Evolutionary conservation across 2,113 vertebrate species (phyloP), one percentile per base, ranked within the genome.

Genomic region (Choloepus hoffmanni): DNA sequence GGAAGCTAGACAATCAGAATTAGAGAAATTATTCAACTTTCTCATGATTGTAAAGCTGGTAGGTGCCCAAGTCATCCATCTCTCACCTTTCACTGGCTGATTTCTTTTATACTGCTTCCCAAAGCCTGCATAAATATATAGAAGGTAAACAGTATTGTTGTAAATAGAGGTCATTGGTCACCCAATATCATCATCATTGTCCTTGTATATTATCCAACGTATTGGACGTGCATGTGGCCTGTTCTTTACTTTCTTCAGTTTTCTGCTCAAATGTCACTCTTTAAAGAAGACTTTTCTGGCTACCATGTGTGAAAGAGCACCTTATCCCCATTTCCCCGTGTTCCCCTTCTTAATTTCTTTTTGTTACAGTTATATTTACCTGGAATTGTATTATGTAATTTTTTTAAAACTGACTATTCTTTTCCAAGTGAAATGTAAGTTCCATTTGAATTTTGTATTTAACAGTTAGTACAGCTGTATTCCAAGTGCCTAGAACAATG

Each of bases 21-120:
- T 45, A 78, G 62, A 84, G 55, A 70, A 45, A 30, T 43, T 70
- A 67, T 67, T 81, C 91, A 81, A n/a, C n/a, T 85, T 94, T 73
- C 33, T 45, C 18, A 24, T 18, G 43, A 7, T 73, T 40, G 48
- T 68, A 62, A 91, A 91, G 45, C 24, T 76, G 8, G 33, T 33
- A 11, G 16, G 40, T 33, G 1, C 23, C n/a, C 12, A 15, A 30
- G 19, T n/a, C 10, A 18, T 19, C 16, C 45, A 60, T 45, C 18
- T 10, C 8, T 95, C 28, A 55, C 48, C 40, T 23, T 89, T 12
- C 11, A 33, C 2, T 40, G 23, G 30, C 55, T 73, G 23, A 43
- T 67, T 33, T 83, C 33, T 90, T 45, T 78, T 86, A 13, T 0
- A 14, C 11, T 92, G 58, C 28, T 19, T 89, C 33, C 50, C 33